Evolutionary conservation across 2,113 vertebrate species (phyloP).

Genomic region (Corynorhinus townsendii): DNA sequence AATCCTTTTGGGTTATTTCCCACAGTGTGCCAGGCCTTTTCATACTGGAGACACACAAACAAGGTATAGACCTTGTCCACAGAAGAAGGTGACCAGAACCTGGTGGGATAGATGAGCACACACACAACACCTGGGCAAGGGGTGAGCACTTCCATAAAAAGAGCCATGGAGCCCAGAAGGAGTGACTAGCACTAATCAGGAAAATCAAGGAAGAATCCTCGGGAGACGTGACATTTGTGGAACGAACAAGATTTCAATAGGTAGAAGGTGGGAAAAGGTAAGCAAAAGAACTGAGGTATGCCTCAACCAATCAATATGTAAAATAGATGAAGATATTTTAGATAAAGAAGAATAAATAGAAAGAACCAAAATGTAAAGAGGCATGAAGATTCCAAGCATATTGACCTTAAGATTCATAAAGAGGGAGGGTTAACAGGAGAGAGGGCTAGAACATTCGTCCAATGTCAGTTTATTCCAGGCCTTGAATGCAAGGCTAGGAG

Average conservation of each 20-base stretch:
- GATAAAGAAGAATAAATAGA: background rate
- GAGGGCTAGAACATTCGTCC: background rate
- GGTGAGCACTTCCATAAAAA: background rate
- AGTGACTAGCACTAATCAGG: background rate
- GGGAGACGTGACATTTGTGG: background rate
- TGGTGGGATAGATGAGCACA: background rate
- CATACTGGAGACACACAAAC: background rate
- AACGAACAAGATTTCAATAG: background rate
- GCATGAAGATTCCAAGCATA: background rate
- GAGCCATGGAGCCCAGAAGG: background rate
- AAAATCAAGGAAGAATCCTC: background rate
- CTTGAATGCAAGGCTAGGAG: background rate
- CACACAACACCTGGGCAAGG: rapidly evolving
- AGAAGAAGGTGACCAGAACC: background rate
- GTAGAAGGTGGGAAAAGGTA: background rate
- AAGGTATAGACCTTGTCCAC: background rate
- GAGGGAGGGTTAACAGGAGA: background rate
- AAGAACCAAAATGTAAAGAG: background rate
- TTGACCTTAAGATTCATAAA: background rate
- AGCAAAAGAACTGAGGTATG: background rate
- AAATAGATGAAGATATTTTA: background rate
- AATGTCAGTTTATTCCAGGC: background rate
- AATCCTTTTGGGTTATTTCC: background rate
- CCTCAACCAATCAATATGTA: background rate
- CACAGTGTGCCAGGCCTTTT: background rate